Evolutionary conservation across 2,797 vertebrate species (phyloP), one percentile per base, ranked within the genome.

Genomic region (Clarias pachynema): DNA sequence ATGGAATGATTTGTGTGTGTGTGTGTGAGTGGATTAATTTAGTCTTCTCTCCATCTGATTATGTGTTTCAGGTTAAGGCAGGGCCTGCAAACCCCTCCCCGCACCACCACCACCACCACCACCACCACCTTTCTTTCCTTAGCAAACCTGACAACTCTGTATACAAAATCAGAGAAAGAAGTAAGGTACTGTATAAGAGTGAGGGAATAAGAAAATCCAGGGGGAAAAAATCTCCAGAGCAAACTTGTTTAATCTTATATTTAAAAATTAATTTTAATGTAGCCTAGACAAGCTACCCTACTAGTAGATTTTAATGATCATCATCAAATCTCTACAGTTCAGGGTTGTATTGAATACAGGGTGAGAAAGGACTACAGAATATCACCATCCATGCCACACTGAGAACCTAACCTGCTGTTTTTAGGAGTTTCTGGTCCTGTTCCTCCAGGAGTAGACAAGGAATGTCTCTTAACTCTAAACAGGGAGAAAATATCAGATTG

Each of bases 1-100:
- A 80, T 83, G 80, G 87, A 83, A 90, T 77, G 83, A 86, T 86
- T 83, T 82, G 44, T 82, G 63, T 84, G 84, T 81, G 79, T 83
- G 60, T 84, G 60, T 83, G 79, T 83, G 66, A 83, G 72, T 75
- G 84, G 81, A 62, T 73, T 84, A 84, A 86, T 88, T 86, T 86
- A 59, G 83, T 88, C 77, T 86, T 40, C 69, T 82, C 82, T 83
- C 59, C 70, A 34, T 85, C 80, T 88, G 80, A 85, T 85, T 78
- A 79, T 85, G 78, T 84, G 83, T 87, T 88, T 84, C 49, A 86
- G 74, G 79, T 79, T 75, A 69, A 80, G 82, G 60, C 60, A 72
- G 26, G 65, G 81, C 88, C 81, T 66, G 2, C 65, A 56, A 68
- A 22, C 44, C 20, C 53, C 56, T 40, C 81, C 66, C 8, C 15